phyloP scores from a whole-genome alignment of 2,797 vertebrate species.

The Melanotaenia nigrans region DNA sequence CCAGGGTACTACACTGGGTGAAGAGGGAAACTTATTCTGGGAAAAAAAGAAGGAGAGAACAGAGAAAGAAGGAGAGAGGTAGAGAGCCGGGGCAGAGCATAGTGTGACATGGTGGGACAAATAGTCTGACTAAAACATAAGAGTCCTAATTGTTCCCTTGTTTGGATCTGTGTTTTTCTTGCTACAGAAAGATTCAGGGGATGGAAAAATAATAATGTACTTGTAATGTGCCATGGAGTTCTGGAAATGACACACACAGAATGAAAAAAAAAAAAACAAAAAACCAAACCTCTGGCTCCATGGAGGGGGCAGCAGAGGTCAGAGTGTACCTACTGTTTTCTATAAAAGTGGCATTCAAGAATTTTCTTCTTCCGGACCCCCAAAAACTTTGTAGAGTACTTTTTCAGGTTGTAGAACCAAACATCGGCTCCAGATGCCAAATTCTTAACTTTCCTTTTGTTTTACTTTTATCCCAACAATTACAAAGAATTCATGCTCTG shows the following conservation, averaged over 20 bases:
- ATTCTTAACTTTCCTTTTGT: neutral
- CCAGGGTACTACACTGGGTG: conserved; percentile 46
- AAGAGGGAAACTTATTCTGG: conserved; percentile 43
- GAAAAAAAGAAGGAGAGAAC: conserved; percentile 18
- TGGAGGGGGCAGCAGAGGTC: conserved; percentile 53
- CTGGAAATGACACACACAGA: conserved; percentile 49
- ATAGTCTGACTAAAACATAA: conserved; percentile 52
- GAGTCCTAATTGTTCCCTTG: conserved; percentile 72
- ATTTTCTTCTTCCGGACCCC: conserved; percentile 15
- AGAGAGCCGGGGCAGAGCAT: conserved; percentile 32
- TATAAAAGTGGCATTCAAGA: conserved; percentile 8
- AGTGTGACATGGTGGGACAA: conserved; percentile 48
- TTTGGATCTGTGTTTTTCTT: conserved; percentile 63
- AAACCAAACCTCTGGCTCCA: conserved; percentile 34
- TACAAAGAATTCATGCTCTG: neutral
- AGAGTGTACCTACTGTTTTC: conserved; percentile 50
- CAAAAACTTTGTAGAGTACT: conserved; percentile 9
- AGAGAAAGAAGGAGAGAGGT: conserved; percentile 13
- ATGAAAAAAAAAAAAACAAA: neutral
- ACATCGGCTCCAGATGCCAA: conserved; percentile 12
- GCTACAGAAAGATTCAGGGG: conserved; percentile 49
- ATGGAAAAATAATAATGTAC: conserved; percentile 63
- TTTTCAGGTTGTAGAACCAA: conserved; percentile 10
- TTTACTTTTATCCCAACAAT: conserved; percentile 10
- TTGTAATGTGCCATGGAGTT: conserved; percentile 62